Evolutionary conservation across 2,797 vertebrate species (phyloP).

Genomic region (Rhinoraja longicauda): DNA sequence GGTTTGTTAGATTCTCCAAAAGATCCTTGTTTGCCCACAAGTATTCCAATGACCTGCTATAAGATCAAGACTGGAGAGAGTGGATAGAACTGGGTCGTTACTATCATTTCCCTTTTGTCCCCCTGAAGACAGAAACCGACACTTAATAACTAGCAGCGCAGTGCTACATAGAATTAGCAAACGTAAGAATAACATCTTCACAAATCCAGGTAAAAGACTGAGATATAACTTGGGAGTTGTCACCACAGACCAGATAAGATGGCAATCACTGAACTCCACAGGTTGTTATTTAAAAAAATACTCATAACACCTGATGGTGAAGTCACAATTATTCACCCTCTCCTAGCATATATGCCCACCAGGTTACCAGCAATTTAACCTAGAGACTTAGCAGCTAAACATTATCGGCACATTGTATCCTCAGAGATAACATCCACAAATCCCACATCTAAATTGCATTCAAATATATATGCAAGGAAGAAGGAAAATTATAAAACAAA

Average conservation of each 20-base stretch:
- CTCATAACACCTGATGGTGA: slow-evolving; percentile 45
- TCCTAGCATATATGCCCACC: slow-evolving; percentile 65
- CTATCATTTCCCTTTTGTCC: background rate
- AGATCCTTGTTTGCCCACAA: background rate
- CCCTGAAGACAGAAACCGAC: background rate
- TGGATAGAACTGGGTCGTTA: slow-evolving; percentile 11
- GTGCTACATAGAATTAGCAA: background rate
- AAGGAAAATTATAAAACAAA: background rate
- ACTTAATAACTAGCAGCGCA: background rate
- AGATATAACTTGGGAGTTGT: background rate
- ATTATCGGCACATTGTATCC: background rate
- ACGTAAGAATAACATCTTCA: slow-evolving; percentile 6
- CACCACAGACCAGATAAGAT: slow-evolving; percentile 42
- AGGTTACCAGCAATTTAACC: slow-evolving; percentile 59
- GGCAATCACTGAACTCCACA: slow-evolving; percentile 56
- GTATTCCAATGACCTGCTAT: background rate
- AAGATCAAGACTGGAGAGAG: background rate
- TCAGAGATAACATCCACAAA: background rate
- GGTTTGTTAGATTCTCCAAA: background rate
- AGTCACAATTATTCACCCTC: slow-evolving; percentile 61
- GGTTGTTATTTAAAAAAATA: slow-evolving; percentile 55
- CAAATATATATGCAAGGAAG: background rate
- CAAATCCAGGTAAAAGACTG: background rate
- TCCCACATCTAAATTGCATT: background rate
- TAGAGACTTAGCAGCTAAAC: slow-evolving; percentile 55